Evolutionary conservation across 2,888 invertebrate species (phyloP).

Genomic region (Epicampocera succincta): DNA sequence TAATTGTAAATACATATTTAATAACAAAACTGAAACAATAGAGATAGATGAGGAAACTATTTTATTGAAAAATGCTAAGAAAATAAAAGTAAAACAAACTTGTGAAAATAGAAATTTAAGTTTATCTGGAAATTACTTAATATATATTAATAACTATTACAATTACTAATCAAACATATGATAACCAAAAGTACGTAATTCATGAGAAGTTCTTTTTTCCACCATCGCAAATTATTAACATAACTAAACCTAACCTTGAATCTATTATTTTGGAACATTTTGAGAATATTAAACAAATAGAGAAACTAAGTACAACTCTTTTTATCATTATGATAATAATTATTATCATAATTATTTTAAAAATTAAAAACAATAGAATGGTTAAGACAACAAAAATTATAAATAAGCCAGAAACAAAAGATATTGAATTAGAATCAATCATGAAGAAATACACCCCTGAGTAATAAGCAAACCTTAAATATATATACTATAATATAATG

Average conservation of each 20-base stretch:
- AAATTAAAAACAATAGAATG: no score
- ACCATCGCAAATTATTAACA: not conserved
- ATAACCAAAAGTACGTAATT: no score
- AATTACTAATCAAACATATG: not conserved
- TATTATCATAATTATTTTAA: no score
- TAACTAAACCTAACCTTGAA: slow-evolving; percentile 1
- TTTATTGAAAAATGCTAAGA: not conserved
- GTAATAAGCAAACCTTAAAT: no score
- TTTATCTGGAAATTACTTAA: slow-evolving; percentile 22
- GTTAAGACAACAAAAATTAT: no score
- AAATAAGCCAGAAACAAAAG: no score
- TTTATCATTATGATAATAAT: no score
- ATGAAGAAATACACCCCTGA: no score
- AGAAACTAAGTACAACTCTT: no score
- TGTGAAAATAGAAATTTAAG: slow-evolving; percentile 15
- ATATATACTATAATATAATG: no score
- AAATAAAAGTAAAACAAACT: slow-evolving; percentile 15
- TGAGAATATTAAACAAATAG: not conserved
- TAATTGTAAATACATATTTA: slow-evolving; percentile 25
- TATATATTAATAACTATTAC: slow-evolving; percentile 7
- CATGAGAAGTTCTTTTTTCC: no score
- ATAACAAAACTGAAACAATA: slow-evolving; percentile 21
- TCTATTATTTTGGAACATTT: not conserved
- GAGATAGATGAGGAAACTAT: slow-evolving; percentile 14
- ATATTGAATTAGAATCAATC: no score